Conservation (phyloP, 2,113 vertebrate species). For the Tachycineta bicolor region DNA sequence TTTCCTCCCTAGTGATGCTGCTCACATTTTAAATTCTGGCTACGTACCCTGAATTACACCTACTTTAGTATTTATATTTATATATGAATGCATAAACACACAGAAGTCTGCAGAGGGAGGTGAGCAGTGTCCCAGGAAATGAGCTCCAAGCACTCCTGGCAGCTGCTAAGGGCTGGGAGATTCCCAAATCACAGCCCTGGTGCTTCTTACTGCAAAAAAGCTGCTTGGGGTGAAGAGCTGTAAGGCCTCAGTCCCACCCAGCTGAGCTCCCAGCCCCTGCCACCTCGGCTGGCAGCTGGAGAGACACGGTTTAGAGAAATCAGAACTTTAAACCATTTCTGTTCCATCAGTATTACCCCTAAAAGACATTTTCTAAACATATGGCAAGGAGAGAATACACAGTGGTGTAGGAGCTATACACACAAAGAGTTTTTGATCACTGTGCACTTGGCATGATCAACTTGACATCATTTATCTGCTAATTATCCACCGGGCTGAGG, state of each 20-base stretch:
- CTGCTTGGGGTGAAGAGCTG: background rate
- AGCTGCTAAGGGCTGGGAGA: background rate
- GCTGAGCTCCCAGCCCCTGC: background rate
- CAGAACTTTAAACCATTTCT: background rate
- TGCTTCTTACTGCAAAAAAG: background rate
- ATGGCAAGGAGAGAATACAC: slow-evolving; percentile 45
- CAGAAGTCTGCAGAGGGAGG: background rate
- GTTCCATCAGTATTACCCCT: background rate
- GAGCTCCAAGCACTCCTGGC: background rate
- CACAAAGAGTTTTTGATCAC: background rate
- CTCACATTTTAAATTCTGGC: background rate
- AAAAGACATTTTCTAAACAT: background rate
- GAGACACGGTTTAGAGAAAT: background rate
- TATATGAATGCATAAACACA: background rate
- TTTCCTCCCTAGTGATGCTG: background rate
- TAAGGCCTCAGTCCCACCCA: background rate
- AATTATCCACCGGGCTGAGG: background rate
- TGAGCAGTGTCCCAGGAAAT: background rate
- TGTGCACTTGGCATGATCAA: background rate
- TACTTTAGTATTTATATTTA: background rate
- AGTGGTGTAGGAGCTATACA: background rate
- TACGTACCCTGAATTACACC: background rate
- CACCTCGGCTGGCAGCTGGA: background rate
- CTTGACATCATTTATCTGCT: background rate
- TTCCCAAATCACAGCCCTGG: background rate